Conservation (phyloP, 2,797 vertebrate species). For the Anguilla obscura region DNA sequence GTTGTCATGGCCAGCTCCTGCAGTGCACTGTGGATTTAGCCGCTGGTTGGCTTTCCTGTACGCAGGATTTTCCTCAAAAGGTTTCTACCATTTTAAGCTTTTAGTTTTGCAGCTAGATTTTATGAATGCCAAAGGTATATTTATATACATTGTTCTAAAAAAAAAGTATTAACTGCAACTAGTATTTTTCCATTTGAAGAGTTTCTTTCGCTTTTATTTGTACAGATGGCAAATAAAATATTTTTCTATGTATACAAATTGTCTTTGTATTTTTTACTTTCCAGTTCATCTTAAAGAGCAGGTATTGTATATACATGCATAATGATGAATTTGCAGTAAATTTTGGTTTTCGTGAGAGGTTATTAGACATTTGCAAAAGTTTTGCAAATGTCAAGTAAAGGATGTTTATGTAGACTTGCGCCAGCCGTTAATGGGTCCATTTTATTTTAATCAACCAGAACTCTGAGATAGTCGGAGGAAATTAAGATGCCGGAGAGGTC, state of each 20-base stretch:
- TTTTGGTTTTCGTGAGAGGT: no score
- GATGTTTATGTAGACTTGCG: no score
- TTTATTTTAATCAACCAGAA: background rate
- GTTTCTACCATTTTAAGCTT: conserved; percentile 64
- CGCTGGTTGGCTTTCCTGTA: conserved; percentile 81
- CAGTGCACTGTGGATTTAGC: conserved; percentile 70
- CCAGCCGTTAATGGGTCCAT: no score
- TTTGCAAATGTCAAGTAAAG: no score
- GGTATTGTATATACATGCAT: background rate
- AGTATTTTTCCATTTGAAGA: conserved; percentile 61
- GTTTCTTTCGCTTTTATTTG: conserved; percentile 76
- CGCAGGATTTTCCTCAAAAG: conserved; percentile 71
- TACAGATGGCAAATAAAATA: conserved; percentile 84
- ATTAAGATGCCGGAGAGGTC: background rate
- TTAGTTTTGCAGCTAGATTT: conserved; percentile 89
- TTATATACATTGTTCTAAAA: conserved; percentile 73
- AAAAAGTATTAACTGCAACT: conserved; percentile 54
- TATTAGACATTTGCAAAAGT: no score
- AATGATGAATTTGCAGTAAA: background rate
- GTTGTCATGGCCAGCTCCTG: conserved; percentile 72
- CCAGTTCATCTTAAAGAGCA: background rate
- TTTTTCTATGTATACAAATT: conserved; percentile 63
- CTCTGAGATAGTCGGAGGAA: background rate
- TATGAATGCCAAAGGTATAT: conserved; percentile 93
- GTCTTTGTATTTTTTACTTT: background rate